Percentiles rank a stretch among this genome's conserved stretches.
phyloP scores from a whole-genome alignment of 2,797 vertebrate species.

The Premnoplex brunnescens region DNA sequence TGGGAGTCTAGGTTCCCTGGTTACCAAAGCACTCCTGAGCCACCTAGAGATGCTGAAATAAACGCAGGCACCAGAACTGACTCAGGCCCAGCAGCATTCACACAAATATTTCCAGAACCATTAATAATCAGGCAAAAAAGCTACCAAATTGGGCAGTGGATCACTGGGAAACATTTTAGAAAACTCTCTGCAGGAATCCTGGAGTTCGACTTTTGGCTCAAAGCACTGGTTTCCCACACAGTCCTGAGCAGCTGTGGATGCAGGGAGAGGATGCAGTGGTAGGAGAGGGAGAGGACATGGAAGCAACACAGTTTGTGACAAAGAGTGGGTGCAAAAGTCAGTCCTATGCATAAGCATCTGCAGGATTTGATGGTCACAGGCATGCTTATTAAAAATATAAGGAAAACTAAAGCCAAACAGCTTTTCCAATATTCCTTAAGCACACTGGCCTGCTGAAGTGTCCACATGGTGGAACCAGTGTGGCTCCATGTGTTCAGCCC shows the following conservation, averaged over 20 bases:
- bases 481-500: background rate
- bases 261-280: accelerated
- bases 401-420: background rate
- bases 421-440: background rate
- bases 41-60: background rate
- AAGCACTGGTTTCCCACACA: background rate
- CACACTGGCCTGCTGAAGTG: background rate
- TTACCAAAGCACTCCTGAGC: background rate
- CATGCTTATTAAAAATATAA: background rate
- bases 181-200: background rate
- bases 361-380: background rate
- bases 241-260: background rate
- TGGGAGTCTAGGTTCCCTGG: accelerated
- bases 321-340: background rate
- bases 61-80: background rate
- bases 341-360: background rate
- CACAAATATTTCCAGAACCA: background rate
- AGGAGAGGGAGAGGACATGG: background rate
- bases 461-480: background rate
- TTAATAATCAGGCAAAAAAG: background rate
- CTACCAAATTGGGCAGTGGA: background rate
- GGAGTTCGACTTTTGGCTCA: background rate
- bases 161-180: background rate
- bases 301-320: background rate
- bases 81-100: accelerated